phyloP scores from a whole-genome alignment of 1,140 invertebrate genomes.

The Heliconius congener region DNA sequence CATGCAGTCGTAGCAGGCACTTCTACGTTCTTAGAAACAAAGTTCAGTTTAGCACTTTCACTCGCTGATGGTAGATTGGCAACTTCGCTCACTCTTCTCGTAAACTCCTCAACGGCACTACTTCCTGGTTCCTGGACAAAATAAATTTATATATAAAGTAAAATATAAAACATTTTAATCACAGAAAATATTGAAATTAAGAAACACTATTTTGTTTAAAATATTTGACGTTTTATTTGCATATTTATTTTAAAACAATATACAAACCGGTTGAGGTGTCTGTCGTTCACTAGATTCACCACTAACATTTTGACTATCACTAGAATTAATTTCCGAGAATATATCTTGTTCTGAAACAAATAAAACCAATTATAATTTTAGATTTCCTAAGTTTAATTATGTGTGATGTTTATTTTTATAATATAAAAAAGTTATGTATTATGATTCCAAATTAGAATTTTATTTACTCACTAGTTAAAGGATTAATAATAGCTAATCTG shows the following conservation, averaged over 20 bases:
- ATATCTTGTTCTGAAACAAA: slow-evolving; percentile 69
- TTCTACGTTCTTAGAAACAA: slow-evolving; percentile 57
- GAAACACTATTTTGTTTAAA: no score
- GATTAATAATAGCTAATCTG: slow-evolving; percentile 48
- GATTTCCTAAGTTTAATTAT: background rate
- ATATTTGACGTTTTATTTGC: background rate
- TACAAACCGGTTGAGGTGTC: slow-evolving; percentile 66
- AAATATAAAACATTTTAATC: background rate
- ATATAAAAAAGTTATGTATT: background rate
- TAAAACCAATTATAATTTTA: background rate
- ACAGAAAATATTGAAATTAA: no score
- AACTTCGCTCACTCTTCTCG: slow-evolving; percentile 66
- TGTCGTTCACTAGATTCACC: slow-evolving; percentile 62
- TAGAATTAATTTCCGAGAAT: slow-evolving; percentile 58
- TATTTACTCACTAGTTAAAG: slow-evolving; percentile 47
- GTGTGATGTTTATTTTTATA: background rate
- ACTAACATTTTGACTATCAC: slow-evolving; percentile 59
- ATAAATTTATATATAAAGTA: background rate
- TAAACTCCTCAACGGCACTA: slow-evolving; percentile 68
- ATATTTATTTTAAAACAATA: background rate
- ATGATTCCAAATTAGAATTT: slow-evolving; percentile 1
- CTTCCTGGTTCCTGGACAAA: slow-evolving; percentile 47
- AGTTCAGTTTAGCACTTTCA: slow-evolving; percentile 63
- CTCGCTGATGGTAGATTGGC: slow-evolving; percentile 59
- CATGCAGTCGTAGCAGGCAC: slow-evolving; percentile 49